Percentiles rank a stretch among this genome's conserved stretches.
phyloP scores from a whole-genome alignment of 2,888 invertebrate genomes.

The Cataglyphis rosenhaueri region DNA sequence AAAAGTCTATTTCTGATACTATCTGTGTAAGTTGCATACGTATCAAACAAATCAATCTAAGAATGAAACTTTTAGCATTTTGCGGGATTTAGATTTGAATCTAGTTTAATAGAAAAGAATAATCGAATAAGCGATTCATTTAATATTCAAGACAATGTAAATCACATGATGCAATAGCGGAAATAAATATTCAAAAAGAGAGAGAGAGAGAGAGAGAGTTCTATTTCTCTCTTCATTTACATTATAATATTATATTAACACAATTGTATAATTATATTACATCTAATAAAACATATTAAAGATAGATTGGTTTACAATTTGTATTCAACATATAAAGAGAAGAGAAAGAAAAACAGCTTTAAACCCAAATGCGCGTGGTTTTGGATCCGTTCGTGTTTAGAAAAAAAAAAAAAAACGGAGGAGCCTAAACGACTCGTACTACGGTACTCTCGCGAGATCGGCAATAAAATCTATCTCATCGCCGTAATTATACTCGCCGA shows the following conservation, averaged over 20 bases:
- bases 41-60: constrained; percentile 38
- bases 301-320: not conserved
- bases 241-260: not conserved
- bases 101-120: not conserved
- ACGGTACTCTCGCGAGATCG: constrained; percentile 56
- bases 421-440: constrained; percentile 11
- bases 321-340: not conserved
- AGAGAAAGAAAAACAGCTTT: not conserved
- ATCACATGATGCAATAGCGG: not conserved
- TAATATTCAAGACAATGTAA: constrained; percentile 1
- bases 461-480: constrained; percentile 68
- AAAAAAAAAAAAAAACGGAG: constrained; percentile 10
- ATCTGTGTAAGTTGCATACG: constrained; percentile 34
- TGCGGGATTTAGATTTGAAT: constrained; percentile 26
- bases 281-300: not conserved
- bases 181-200: not conserved
- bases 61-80: constrained; percentile 5
- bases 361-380: not conserved
- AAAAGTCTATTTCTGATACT: constrained; percentile 41
- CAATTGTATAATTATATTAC: not conserved
- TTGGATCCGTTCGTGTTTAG: not conserved
- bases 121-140: not conserved
- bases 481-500: constrained; percentile 64
- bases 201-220: not conserved
- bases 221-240: not conserved